Conservation (phyloP, 2,113 vertebrate species). For the Entelurus aequoreus region DNA sequence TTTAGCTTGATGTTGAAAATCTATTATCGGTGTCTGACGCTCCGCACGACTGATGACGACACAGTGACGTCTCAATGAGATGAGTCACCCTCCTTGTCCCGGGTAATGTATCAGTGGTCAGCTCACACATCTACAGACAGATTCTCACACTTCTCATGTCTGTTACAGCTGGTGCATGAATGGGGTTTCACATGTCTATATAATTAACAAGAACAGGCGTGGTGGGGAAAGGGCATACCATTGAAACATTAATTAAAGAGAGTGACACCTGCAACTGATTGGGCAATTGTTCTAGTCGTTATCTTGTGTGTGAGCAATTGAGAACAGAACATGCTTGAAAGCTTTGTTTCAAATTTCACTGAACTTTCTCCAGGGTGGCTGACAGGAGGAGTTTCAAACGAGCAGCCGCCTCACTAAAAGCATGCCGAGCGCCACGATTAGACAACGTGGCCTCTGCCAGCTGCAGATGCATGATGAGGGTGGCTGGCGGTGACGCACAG, state of each 20-base stretch:
- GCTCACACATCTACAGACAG: slow-evolving; percentile 20
- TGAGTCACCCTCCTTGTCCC: slow-evolving; percentile 59
- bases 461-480: neutral
- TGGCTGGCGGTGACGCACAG: neutral
- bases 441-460: too few species aligned
- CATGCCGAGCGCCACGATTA: too few species aligned
- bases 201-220: neutral
- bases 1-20: slow-evolving; percentile 33
- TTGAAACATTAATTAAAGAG: slow-evolving; percentile 9
- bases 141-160: slow-evolving; percentile 9
- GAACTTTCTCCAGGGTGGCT: slow-evolving; percentile 2
- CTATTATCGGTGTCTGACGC: slow-evolving; percentile 11
- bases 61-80: slow-evolving; percentile 60
- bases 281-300: neutral
- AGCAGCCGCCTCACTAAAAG: neutral
- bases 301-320: slow-evolving; percentile 28
- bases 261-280: neutral
- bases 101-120: slow-evolving; percentile 7
- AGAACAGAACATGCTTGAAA: neutral
- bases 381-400: neutral
- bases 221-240: neutral
- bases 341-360: slow-evolving; percentile 14
- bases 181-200: neutral
- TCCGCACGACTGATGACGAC: slow-evolving; percentile 54
- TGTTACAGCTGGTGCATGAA: neutral